A percentile compares a stretch with the other conserved stretches of the same genome.
These are phyloP conservation scores for Apamea sordens DNA, from an alignment of 2,888 invertebrate species.

Conservation along the genomic window DNA sequence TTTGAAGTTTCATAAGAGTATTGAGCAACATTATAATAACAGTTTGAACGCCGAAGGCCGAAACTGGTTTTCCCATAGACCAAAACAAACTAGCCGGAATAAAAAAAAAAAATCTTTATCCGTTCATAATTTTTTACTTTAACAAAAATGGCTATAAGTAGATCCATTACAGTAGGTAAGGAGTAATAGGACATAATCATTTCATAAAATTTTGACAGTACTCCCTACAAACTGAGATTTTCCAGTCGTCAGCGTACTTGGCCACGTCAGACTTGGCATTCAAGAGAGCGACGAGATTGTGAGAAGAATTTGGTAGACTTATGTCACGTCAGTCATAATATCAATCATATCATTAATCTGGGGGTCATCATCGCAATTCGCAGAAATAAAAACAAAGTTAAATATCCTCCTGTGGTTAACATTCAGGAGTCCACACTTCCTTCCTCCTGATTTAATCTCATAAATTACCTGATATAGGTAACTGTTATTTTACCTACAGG, in stretches of 20 bases:
- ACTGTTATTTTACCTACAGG: constrained; percentile 5
- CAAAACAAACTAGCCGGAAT: background rate
- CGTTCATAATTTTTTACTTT: background rate
- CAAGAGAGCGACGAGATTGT: background rate
- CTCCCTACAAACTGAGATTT: background rate
- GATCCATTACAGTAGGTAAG: background rate
- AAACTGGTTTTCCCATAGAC: background rate
- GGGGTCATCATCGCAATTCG: background rate
- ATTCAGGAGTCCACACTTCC: constrained; percentile 4
- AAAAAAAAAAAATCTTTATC: background rate
- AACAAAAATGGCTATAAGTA: background rate
- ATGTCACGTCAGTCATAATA: background rate
- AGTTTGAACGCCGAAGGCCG: background rate
- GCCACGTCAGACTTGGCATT: background rate
- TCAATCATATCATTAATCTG: background rate
- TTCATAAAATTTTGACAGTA: background rate
- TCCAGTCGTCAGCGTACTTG: too few species aligned
- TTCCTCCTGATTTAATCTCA: constrained; percentile 8
- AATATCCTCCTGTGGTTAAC: background rate
- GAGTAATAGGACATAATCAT: background rate
- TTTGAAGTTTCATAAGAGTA: too few species aligned
- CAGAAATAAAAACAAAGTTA: background rate
- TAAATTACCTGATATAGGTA: constrained; percentile 34
- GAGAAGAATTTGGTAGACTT: background rate
- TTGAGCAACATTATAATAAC: background rate